Base-by-base conservation (phyloP, 2,113 vertebrate genomes). In the Tringa solitaria region DNA sequence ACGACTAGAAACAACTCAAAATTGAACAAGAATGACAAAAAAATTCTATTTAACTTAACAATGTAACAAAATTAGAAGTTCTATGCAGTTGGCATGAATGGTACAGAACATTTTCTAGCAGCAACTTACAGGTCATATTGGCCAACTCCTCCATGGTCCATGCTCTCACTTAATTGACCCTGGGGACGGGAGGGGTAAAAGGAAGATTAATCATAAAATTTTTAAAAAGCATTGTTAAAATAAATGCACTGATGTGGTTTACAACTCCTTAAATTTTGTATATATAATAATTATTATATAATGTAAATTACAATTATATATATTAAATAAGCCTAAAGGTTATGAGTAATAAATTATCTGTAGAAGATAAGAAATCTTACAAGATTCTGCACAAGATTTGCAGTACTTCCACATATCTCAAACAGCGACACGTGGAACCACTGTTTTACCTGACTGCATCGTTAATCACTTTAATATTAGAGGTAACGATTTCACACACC, bases 111-210 rank as follows among this genome's bases (percentile, higher is more conserved):
- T 97, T 92, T 95, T 91, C 88, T 89, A 92, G 93, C 86, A 92
- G 84, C 57, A 94, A 99, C 99, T 99, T 98, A 99, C 99, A 99
- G 99, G 92, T 99, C 99, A 97, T 99, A 99, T 94, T 98, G 97
- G 97, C 97, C 97, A 94, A 99, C 98, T 97, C 98, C 99, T 97
- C 99, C 99, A 94, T 99, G 99, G 93, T 99, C 99, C 99, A 99
- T 99, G 97, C 98, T 98, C 97, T 99, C 99, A 97, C 98, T 98
- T 97, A 99, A 98, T 79, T 99, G 98, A 96, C 96, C 98, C 99
- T 99, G 97, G 68, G 97, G 91, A 91, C 82, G 93, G 98, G 90
- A 97, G 74, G 73, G 92, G 96, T 89, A 95, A 39, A 96, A 85
- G n/a, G 79, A 95, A 95, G 67, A 96, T 63, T 41, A 70, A 94